phyloP scores from a whole-genome alignment of 2,113 vertebrate genomes.

The Scomber scombrus region DNA sequence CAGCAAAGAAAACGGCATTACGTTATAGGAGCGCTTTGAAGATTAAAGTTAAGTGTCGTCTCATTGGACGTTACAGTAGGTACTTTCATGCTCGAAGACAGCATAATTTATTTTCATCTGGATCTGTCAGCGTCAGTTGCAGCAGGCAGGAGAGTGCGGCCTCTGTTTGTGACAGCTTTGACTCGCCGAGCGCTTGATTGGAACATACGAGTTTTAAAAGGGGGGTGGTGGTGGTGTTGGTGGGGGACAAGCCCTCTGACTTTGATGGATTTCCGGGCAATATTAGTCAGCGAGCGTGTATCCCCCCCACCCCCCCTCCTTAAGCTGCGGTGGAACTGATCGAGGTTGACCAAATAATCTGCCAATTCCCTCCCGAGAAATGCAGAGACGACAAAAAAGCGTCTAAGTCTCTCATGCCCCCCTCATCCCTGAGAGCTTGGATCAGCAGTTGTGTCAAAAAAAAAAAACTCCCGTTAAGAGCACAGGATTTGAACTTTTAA shows the following conservation, averaged over 20 bases:
- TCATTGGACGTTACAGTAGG: constrained; percentile 64
- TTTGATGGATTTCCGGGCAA: constrained; percentile 83
- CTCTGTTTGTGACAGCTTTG: constrained; percentile 68
- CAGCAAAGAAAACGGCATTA: constrained; percentile 61
- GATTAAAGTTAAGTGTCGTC: constrained; percentile 68
- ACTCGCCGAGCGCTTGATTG: constrained; percentile 69
- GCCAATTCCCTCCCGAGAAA: constrained; percentile 84
- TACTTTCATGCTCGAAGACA: constrained; percentile 68
- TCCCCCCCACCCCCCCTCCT: constrained; percentile 47
- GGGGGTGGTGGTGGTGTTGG: neutral
- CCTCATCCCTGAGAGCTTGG: constrained; percentile 81
- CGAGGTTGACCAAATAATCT: constrained; percentile 87
- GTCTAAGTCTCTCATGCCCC: constrained; percentile 81
- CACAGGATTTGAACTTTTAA: constrained; percentile 77
- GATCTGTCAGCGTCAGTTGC: constrained; percentile 53
- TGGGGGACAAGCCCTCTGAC: constrained; percentile 74
- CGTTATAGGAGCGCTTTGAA: constrained; percentile 59
- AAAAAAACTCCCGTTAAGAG: constrained; percentile 72
- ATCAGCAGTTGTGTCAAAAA: constrained; percentile 82
- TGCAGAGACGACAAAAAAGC: constrained; percentile 81
- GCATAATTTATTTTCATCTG: constrained; percentile 69
- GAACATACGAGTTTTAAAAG: constrained; percentile 65
- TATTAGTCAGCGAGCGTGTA: constrained; percentile 80
- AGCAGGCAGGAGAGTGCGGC: constrained; percentile 35
- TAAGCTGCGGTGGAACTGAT: constrained; percentile 86